These are phyloP conservation scores for Champsocephalus gunnari DNA, from an alignment of 2,797 vertebrate genomes.

Conservation along the genomic window DNA sequence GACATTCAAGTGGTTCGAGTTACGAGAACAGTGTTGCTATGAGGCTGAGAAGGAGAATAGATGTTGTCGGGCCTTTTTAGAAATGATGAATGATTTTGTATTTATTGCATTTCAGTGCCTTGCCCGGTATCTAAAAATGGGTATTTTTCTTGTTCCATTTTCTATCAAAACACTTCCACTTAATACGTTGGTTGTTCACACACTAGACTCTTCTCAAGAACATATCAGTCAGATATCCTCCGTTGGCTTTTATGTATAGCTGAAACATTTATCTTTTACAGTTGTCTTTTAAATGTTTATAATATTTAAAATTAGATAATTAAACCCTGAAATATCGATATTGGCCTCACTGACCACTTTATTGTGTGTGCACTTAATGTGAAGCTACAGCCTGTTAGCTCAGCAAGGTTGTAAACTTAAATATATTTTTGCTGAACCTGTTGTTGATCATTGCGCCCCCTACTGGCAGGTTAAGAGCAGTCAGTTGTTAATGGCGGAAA, in stretches of 20 bases:
- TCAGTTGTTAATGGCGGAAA: no score
- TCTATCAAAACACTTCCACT: neutral
- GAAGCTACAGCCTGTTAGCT: no score
- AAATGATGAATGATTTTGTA: constrained; percentile 17
- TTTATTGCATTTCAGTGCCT: neutral
- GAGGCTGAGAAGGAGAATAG: constrained; percentile 18
- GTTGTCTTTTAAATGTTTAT: no score
- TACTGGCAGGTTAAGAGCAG: no score
- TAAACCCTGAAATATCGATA: no score
- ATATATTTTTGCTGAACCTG: no score
- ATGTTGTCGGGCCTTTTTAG: constrained; percentile 10
- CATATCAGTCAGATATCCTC: neutral
- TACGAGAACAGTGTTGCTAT: constrained; percentile 8
- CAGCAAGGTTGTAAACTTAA: no score
- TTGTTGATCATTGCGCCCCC: no score
- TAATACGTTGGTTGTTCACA: neutral
- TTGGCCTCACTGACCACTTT: no score
- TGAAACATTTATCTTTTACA: neutral
- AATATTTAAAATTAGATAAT: no score
- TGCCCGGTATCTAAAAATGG: neutral
- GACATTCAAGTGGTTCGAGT: constrained; percentile 5
- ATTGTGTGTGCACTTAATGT: no score
- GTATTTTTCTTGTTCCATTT: no score
- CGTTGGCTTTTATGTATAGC: neutral
- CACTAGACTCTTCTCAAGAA: neutral